Base-by-base conservation (phyloP, 2,888 invertebrate genomes). In the Heterodera filipjevi region DNA sequence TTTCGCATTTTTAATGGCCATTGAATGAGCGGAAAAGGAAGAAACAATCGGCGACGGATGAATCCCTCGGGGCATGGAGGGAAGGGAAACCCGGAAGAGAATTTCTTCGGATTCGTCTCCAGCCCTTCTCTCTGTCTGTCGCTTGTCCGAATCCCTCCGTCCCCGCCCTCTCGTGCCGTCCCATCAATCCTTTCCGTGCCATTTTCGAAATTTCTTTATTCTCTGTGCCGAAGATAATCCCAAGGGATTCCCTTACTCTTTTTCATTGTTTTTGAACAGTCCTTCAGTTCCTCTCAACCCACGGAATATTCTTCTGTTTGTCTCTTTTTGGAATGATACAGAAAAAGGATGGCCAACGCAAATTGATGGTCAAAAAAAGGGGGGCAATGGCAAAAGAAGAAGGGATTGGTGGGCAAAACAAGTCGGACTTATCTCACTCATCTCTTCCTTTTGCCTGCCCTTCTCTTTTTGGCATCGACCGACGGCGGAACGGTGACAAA, bases 121-220 rank as follows among this genome's bases (percentile, higher is more conserved):
- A 59, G 14, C 1, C 19, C 49, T 14, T 14, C 3, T 16, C 49
- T 16, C 8, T 49, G 14, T n/a, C n/a, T 49, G 16, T 16, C 59
- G 1, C 5, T 0, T 27, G 5, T 59, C 27, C 59, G 27, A 22
- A 19, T n/a, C 59, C 22, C n/a, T 59, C 59, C 59, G 6, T 49
- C 3, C 19, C 49, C 12, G 12, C 6, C 49, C 3, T 49, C n/a
- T n/a, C n/a, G n/a, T n/a, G n/a, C 49, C 49, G 6, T 49, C 53
- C 59, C 59, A 59, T 59, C 59, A 59, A 59, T 59, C n/a, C 59
- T 27, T 49, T 59, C 59, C 59, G 59, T 59, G 27, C 59, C 59
- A 59, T 5, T 59, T 59, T 59, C 59, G 59, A 59, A 59, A 59
- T 27, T 59, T 5, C 59, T 10, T 27, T n/a, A 19, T 49, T 49